Percentiles rank a stretch among this genome's conserved stretches.
Conservation (phyloP, 1,140 invertebrate genomes). For the Forficula auricularia region DNA sequence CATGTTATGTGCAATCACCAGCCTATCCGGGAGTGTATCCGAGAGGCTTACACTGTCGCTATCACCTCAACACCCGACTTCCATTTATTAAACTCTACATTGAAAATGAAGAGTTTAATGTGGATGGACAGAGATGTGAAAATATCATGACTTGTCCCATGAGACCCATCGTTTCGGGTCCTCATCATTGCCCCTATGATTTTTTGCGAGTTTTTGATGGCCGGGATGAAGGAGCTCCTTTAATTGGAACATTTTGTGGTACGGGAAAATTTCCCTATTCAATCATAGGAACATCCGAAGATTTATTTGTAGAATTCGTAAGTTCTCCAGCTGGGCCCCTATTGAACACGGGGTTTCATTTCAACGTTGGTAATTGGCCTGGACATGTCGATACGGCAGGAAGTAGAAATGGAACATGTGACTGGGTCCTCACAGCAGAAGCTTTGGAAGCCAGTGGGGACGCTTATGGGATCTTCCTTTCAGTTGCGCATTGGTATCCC, state of each 20-base stretch:
- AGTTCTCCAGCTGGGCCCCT: slow-evolving; percentile 74
- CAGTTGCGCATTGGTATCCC: slow-evolving; percentile 81
- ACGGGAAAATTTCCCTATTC: slow-evolving; percentile 88
- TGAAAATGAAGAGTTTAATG: slow-evolving; percentile 83
- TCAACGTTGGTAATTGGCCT: slow-evolving; percentile 83
- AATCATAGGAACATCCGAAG: slow-evolving; percentile 76
- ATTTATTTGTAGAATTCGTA: slow-evolving; percentile 79
- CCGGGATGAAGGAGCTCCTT: slow-evolving; percentile 62
- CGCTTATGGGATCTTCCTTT: slow-evolving; percentile 71
- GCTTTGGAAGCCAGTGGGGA: slow-evolving; percentile 52
- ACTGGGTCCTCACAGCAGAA: slow-evolving; percentile 69
- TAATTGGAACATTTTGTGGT: slow-evolving; percentile 79
- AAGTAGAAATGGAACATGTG: slow-evolving; percentile 64
- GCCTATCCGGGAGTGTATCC: slow-evolving; percentile 84
- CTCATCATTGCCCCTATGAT: slow-evolving; percentile 66
- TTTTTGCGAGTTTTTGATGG: slow-evolving; percentile 82
- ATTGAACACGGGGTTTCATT: slow-evolving; percentile 79
- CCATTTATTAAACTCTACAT: slow-evolving; percentile 83
- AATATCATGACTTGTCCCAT: slow-evolving; percentile 90
- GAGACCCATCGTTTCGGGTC: slow-evolving; percentile 65
- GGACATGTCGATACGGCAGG: slow-evolving; percentile 74
- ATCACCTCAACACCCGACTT: slow-evolving; percentile 66
- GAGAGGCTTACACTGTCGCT: slow-evolving; percentile 71
- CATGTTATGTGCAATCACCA: slow-evolving; percentile 81
- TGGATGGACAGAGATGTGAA: slow-evolving; percentile 81